phyloP scores from a whole-genome alignment of 1,140 invertebrate species.

The Phthorimaea operculella region DNA sequence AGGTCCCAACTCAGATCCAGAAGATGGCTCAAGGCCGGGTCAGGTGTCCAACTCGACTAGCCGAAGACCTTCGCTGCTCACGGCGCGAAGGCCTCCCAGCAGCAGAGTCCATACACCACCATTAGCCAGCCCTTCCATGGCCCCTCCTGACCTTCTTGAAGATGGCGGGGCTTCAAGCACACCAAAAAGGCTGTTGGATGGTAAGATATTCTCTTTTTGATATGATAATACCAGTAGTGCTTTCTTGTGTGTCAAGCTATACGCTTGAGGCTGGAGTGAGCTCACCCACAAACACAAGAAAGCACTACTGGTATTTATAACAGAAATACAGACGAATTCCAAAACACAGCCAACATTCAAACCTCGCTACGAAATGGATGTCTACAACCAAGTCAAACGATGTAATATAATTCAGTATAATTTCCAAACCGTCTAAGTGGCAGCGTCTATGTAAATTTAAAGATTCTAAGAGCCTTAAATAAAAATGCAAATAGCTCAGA shows the following conservation, averaged over 20 bases:
- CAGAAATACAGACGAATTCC: no score
- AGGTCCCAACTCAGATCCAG: constrained; percentile 73
- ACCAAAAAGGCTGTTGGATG: constrained; percentile 73
- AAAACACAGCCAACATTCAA: no score
- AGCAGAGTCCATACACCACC: constrained; percentile 74
- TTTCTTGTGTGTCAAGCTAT: no score
- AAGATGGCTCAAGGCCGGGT: constrained; percentile 75
- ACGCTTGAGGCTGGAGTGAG: no score
- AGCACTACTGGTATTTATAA: no score
- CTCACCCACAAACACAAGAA: no score
- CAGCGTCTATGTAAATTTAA: not conserved
- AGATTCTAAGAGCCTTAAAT: not conserved
- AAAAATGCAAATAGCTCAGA: not conserved
- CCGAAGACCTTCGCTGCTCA: constrained; percentile 52
- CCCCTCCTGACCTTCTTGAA: constrained; percentile 71
- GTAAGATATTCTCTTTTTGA: constrained; percentile 33
- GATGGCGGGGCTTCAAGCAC: constrained; percentile 77
- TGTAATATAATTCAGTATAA: no score
- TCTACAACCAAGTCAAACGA: no score
- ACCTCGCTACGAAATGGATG: no score
- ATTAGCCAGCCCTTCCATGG: constrained; percentile 70
- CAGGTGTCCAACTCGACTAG: constrained; percentile 70
- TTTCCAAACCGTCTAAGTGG: no score
- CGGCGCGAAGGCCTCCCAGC: constrained; percentile 68
- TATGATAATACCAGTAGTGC: no score